Percentiles rank a stretch among this genome's conserved stretches.
Evolutionary conservation across 2,113 vertebrate genomes (phyloP).

Genomic region (Pterocles burchelli): DNA sequence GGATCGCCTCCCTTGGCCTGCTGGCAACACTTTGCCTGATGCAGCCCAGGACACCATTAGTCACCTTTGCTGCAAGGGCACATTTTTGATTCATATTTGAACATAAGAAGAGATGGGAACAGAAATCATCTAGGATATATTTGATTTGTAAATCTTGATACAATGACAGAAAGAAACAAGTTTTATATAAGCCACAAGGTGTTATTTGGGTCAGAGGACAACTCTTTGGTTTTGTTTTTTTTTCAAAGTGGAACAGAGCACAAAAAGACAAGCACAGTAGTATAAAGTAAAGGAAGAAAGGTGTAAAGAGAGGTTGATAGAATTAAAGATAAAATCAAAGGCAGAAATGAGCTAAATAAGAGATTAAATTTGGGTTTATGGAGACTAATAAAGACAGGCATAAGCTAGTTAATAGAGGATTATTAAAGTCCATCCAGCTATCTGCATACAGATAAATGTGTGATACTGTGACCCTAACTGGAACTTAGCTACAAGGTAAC

Average conservation of each 20-base stretch:
- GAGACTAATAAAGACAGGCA: background rate
- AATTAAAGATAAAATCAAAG: slow-evolving; percentile 15
- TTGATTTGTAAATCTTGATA: background rate
- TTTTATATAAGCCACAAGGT: background rate
- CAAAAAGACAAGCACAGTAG: background rate
- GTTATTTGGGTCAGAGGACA: background rate
- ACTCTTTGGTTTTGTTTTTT: background rate
- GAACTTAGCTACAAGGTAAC: background rate
- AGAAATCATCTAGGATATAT: background rate
- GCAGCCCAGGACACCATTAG: too few relatives aligned
- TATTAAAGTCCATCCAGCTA: background rate
- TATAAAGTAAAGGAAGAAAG: background rate
- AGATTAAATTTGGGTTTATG: slow-evolving; percentile 14
- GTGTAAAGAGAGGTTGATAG: background rate
- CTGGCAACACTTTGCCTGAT: too few relatives aligned
- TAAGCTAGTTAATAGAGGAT: background rate
- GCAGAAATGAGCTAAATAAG: background rate
- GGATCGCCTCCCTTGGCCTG: too few relatives aligned
- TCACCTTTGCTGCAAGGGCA: too few relatives aligned
- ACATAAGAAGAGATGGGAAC: background rate
- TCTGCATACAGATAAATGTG: background rate
- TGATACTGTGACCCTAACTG: background rate
- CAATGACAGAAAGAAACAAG: background rate
- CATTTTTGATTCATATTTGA: background rate
- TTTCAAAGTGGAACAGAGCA: background rate